phyloP scores from a whole-genome alignment of 2,113 vertebrate species.

The Protomyctophum bolini region DNA sequence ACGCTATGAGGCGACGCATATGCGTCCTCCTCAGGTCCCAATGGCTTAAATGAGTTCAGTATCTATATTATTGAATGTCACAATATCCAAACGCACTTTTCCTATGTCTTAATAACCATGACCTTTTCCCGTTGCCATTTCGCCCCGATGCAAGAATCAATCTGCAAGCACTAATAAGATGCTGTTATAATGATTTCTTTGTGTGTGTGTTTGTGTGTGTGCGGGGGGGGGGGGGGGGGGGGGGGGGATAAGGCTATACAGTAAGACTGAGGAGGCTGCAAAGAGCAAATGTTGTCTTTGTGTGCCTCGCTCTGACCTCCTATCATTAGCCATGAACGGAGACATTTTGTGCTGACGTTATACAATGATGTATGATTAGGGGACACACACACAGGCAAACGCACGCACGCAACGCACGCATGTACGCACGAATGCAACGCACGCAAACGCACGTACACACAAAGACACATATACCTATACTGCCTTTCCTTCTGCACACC shows the following conservation, averaged over 20 bases:
- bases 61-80: conserved; percentile 50
- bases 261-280: background rate
- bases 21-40: no score
- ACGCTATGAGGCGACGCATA: no score
- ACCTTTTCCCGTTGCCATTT: conserved; percentile 60
- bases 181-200: conserved; percentile 50
- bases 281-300: conserved; percentile 1
- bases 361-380: background rate
- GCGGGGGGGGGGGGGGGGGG: no score
- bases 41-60: conserved; percentile 44
- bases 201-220: no score
- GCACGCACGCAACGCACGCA: background rate
- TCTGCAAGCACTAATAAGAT: conserved; percentile 34
- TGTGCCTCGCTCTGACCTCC: background rate
- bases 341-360: conserved; percentile 3
- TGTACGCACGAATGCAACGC: background rate
- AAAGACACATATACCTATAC: conserved; percentile 9
- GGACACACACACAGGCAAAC: background rate
- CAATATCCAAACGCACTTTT: conserved; percentile 43
- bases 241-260: background rate
- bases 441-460: background rate
- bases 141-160: conserved; percentile 42
- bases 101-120: conserved; percentile 60
- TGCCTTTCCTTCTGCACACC: background rate
- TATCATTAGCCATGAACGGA: conserved; percentile 40